Conservation (phyloP, 2,113 vertebrate species). For the Paedocypris sp. region DNA sequence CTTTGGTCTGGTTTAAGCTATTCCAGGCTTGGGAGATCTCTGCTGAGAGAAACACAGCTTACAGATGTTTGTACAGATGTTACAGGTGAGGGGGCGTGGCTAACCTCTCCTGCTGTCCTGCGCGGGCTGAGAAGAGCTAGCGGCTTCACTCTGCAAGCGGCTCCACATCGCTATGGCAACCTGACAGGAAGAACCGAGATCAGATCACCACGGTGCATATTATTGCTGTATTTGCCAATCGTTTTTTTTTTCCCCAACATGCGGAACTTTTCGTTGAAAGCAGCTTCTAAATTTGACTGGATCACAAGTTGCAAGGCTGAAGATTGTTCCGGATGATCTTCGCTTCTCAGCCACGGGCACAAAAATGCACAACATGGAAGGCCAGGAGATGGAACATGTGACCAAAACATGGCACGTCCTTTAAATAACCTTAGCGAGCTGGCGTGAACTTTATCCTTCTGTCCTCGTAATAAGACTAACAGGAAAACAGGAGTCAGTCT, state of each 20-base stretch:
- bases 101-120: conserved; percentile 67
- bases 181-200: conserved; percentile 38
- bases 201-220: not conserved
- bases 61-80: not conserved
- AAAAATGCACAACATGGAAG: too few species aligned
- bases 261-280: not conserved
- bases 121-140: conserved; percentile 43
- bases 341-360: not conserved
- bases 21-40: conserved; percentile 72
- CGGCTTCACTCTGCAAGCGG: conserved; percentile 62
- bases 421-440: too few species aligned
- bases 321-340: not conserved
- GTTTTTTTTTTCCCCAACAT: not conserved
- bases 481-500: too few species aligned
- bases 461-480: too few species aligned
- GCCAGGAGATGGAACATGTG: too few species aligned
- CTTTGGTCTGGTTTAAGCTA: conserved; percentile 76
- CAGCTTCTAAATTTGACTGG: not conserved
- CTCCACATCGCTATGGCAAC: conserved; percentile 74
- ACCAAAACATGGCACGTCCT: too few species aligned
- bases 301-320: not conserved
- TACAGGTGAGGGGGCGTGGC: conserved; percentile 2
- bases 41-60: conserved; percentile 39
- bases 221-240: not conserved
- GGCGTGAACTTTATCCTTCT: too few species aligned